Evolutionary conservation across 1,140 invertebrate genomes (phyloP), one percentile per base, ranked within the genome.

Genomic region (Scaptomyza hsui): DNA sequence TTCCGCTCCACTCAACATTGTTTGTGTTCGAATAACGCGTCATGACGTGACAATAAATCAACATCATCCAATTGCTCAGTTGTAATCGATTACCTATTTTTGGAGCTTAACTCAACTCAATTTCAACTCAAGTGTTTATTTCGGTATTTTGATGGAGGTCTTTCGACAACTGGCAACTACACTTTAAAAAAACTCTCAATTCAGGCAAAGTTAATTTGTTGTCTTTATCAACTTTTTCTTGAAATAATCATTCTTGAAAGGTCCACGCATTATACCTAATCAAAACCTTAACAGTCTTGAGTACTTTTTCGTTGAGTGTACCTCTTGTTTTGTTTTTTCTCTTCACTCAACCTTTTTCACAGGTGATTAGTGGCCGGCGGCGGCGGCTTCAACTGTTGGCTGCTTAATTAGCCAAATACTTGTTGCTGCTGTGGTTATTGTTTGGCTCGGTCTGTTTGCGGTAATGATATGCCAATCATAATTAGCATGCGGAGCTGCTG

Each of bases 391-490:
- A 75, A 60, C 35, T 60, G 44, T 21, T 18, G 42, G 67, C 64
- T 75, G 81, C 68, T 85, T 85, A 85, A 85, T 85, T 86, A 85
- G 68, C 68, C 61, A 47, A 32, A 47, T 59, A 15, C 21, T 49
- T 49, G 13, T 47, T 16, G 44, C 12, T 12, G 44, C 26, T 35
- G 51, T 24, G 29, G 42, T n/a, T 13, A 9, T 29, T 29, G 26
- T 32, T 44, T 10, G 29, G n/a, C 52, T 16, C 44, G 24, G 47
- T 41, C 49, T 70, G 13, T 55, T 63, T 73, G 77, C 55, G 64
- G 61, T 85, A 85, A 88, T 85, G 82, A 88, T 85, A 88, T 81
- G 80, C 81, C 80, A 85, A 86, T 86, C 80, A 72, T 77, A 79
- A 69, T 78, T 72, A 79, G 76, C 76, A 79, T 80, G 78, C 70